Conservation (phyloP, 2,113 vertebrate species). For the Empidonax alnorum region DNA sequence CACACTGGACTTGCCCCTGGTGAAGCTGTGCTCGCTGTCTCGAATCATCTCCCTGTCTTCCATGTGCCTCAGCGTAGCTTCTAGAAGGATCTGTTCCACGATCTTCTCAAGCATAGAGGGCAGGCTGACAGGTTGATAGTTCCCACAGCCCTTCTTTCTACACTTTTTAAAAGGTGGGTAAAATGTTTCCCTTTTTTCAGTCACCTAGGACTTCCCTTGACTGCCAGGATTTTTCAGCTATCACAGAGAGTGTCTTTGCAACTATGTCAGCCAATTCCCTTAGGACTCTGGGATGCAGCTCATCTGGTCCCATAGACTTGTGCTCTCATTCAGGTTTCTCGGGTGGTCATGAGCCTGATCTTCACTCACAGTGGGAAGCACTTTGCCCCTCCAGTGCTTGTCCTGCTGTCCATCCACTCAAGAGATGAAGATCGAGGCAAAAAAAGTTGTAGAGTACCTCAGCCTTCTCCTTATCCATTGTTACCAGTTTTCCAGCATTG, state of each 20-base stretch:
- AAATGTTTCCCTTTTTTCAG: background rate
- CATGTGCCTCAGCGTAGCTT: too few species aligned
- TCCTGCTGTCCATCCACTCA: background rate
- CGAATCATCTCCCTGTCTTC: background rate
- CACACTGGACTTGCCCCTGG: background rate
- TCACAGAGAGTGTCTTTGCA: background rate
- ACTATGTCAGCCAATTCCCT: background rate
- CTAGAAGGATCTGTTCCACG: background rate
- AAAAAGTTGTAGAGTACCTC: background rate
- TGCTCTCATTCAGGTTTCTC: background rate
- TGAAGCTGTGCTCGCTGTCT: background rate
- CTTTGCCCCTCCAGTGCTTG: background rate
- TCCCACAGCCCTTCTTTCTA: background rate
- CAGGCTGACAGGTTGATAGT: background rate
- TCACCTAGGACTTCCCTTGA: too few species aligned
- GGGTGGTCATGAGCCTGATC: too few species aligned
- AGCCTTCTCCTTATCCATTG: background rate
- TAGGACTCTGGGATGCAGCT: background rate
- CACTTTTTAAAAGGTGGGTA: background rate
- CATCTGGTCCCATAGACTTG: background rate
- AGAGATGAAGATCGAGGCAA: background rate
- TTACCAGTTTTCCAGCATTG: background rate
- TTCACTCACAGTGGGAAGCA: background rate
- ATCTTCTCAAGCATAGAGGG: background rate
- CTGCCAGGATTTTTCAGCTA: background rate